Base-by-base conservation (phyloP, 2,113 vertebrate species). In the Dicrurus megarhynchus region DNA sequence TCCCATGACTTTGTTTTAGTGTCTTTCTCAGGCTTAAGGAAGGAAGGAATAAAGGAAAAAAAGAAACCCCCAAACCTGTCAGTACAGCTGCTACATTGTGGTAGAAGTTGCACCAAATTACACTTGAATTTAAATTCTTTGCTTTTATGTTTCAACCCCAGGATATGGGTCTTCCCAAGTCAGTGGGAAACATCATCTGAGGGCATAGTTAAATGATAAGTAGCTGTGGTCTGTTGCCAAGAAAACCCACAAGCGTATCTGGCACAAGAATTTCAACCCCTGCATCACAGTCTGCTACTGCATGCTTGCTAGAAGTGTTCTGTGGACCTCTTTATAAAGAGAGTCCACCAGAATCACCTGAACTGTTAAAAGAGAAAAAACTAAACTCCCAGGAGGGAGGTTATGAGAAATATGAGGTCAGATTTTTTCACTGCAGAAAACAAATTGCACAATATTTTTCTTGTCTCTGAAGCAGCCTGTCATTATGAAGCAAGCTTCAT, bases 361-460 rank as follows among this genome's bases (percentile, higher is more conserved):
- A 47, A 24, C 19, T 67, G 93, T 10, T 56, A 53, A 32, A 64
- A 73, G 37, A 67, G 19, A 46, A 3, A 65, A 69, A 90, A 50
- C 32, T 65, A 7, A 63, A 42, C 30, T 78, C 39, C 18, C 13
- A 4, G 39, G 15, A 80, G 64, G 64, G 30, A 5, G 30, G 10
- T 16, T 61, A n/a, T 26, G 75, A 61, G 39, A 80, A 95, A 64
- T 64, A 79, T 1, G 71, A 81, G 39, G 68, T 42, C 23, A 37
- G 6, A 1, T 39, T 82, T 77, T 87, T 79, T 73, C 13, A 46
- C 33, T 84, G 59, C 23, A 84, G 84, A 73, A 77, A 81, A 74
- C 47, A 61, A 86, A 79, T 97, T 97, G 73, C 88, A 81, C 90
- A 96, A 95, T 81, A 18, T 89, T 95, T 50, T 81, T 84, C 65